phyloP scores from a whole-genome alignment of 2,888 invertebrate genomes.

The Pycnomerus fuliginosus region DNA sequence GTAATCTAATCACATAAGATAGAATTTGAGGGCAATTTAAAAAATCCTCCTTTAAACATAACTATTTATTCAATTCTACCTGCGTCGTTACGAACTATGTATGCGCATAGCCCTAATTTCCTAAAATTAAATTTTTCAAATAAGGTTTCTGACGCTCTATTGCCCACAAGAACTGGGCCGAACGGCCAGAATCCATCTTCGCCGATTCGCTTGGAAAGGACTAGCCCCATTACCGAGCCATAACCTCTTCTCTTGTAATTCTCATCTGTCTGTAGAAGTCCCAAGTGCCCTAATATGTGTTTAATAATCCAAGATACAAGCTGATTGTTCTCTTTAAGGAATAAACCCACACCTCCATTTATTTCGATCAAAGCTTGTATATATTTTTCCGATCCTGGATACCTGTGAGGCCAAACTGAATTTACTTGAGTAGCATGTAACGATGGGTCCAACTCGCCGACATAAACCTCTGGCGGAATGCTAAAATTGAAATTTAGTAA shows the following conservation, averaged over 20 bases:
- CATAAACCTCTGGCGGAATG: too few relatives aligned
- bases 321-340: slow-evolving; percentile 42
- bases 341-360: slow-evolving; percentile 47
- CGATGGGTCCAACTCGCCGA: slow-evolving; percentile 38
- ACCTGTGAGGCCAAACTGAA: slow-evolving; percentile 44
- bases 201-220: slow-evolving; percentile 43
- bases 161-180: slow-evolving; percentile 41
- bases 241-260: slow-evolving; percentile 47
- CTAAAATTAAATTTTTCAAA: slow-evolving; percentile 42
- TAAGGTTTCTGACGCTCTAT: slow-evolving; percentile 43
- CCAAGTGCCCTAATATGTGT: slow-evolving; percentile 44
- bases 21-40: too few relatives aligned
- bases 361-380: slow-evolving; percentile 39
- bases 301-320: slow-evolving; percentile 49
- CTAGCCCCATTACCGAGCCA: slow-evolving; percentile 43
- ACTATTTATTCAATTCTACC: too few relatives aligned
- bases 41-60: too few relatives aligned
- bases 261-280: slow-evolving; percentile 45
- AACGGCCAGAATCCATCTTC: slow-evolving; percentile 40
- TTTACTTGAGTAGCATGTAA: slow-evolving; percentile 41
- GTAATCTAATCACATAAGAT: too few relatives aligned
- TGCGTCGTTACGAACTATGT: too few relatives aligned
- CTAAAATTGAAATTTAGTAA: too few relatives aligned
- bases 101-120: not conserved
- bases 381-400: slow-evolving; percentile 39